Evolutionary conservation across 2,113 vertebrate genomes (phyloP).

Genomic region (Boleophthalmus pectinirostris): DNA sequence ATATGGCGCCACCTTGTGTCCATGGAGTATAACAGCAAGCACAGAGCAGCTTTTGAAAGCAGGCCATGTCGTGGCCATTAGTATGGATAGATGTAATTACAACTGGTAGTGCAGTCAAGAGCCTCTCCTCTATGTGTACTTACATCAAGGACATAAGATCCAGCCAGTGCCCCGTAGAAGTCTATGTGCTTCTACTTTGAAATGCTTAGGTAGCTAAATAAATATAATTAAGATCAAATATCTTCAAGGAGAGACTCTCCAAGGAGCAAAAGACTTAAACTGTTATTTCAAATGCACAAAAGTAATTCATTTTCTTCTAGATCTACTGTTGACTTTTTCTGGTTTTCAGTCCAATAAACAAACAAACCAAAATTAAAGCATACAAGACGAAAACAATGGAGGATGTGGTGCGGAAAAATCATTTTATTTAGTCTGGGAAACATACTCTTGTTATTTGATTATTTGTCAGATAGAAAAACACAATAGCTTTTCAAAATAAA

Average conservation of each 20-base stretch:
- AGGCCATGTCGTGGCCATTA: neutral
- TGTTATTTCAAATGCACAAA: too few relatives aligned
- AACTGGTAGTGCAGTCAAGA: neutral
- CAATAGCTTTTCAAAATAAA: conserved; percentile 80
- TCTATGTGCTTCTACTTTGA: neutral
- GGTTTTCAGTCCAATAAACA: too few relatives aligned
- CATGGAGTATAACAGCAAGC: neutral
- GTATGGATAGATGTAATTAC: conserved; percentile 5
- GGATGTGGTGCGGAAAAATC: conserved; percentile 67
- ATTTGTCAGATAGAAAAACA: conserved; percentile 76
- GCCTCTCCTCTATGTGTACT: neutral
- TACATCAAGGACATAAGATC: neutral
- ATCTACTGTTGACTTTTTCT: too few relatives aligned
- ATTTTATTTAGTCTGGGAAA: conserved; percentile 75
- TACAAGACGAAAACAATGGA: neutral
- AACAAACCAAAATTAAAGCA: too few relatives aligned
- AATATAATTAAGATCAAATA: too few relatives aligned
- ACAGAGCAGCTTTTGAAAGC: neutral
- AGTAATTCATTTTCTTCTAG: too few relatives aligned
- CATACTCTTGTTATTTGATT: conserved; percentile 69
- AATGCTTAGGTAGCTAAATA: neutral
- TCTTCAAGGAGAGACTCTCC: neutral
- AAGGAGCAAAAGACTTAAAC: too few relatives aligned
- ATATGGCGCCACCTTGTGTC: conserved; percentile 54
- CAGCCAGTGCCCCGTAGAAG: neutral